Conservation (phyloP, 2,888 invertebrate species). For the Agapetus fuscipes region DNA sequence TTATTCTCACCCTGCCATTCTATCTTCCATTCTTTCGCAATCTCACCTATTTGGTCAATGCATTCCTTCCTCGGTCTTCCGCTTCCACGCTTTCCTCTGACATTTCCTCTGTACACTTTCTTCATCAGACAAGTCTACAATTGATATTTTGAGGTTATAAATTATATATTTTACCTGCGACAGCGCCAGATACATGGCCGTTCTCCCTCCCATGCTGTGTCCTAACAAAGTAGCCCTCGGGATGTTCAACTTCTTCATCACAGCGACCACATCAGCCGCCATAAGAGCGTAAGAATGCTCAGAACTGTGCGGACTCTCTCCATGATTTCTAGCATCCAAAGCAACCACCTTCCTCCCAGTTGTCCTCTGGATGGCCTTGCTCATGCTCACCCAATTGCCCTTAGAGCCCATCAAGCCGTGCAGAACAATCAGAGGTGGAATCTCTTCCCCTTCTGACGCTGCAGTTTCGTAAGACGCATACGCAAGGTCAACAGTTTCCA, state of each 20-base stretch:
- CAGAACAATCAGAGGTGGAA: slow-evolving; percentile 66
- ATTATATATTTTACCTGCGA: slow-evolving; percentile 44
- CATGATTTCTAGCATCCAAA: slow-evolving; percentile 91
- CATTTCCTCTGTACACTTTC: too few species aligned
- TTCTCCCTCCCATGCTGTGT: slow-evolving; percentile 94
- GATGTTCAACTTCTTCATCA: slow-evolving; percentile 55
- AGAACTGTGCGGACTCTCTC: slow-evolving; percentile 75
- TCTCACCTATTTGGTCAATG: too few species aligned
- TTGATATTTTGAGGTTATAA: too few species aligned
- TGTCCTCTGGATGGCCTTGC: slow-evolving; percentile 56
- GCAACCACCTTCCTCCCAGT: slow-evolving; percentile 62
- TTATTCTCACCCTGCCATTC: too few species aligned
- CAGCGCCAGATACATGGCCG: slow-evolving; percentile 77
- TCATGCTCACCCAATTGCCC: slow-evolving; percentile 75
- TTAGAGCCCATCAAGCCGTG: slow-evolving; percentile 84
- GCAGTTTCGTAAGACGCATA: slow-evolving; percentile 57
- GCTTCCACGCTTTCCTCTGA: too few species aligned
- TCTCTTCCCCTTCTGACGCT: slow-evolving; percentile 27
- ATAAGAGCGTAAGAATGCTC: slow-evolving; percentile 66
- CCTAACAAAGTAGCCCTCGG: slow-evolving; percentile 65
- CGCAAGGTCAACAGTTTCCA: slow-evolving; percentile 50
- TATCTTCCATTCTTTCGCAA: too few species aligned
- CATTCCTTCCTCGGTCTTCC: too few species aligned
- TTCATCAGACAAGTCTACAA: too few species aligned
- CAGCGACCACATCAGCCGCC: slow-evolving; percentile 59